These are phyloP conservation scores for Conus canariensis DNA, from an alignment of 2,888 invertebrate genomes.

Conservation along the genomic window DNA sequence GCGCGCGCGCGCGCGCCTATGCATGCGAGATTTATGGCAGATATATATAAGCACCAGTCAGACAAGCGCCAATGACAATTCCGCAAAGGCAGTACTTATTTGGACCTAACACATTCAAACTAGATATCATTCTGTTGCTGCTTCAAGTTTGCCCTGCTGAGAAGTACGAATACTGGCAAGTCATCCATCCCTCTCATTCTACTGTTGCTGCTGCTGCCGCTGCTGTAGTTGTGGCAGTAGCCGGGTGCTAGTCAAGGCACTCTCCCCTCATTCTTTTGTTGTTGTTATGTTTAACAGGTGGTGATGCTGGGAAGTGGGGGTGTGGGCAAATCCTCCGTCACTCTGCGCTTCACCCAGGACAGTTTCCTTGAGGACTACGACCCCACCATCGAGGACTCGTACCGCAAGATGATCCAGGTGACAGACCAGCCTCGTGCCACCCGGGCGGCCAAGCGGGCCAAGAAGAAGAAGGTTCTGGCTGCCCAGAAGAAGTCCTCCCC, in stretches of 20 bases:
- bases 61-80: too few species aligned
- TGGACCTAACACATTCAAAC: too few species aligned
- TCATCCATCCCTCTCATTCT: too few species aligned
- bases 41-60: too few species aligned
- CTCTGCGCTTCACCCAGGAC: conserved; percentile 61
- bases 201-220: not conserved
- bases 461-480: not conserved
- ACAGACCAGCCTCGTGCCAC: conserved; percentile 51
- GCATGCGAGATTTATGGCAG: too few species aligned
- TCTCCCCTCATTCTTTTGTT: too few species aligned
- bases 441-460: not conserved
- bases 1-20: too few species aligned
- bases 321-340: conserved; percentile 71
- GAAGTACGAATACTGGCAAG: too few species aligned
- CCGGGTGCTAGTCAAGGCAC: too few species aligned
- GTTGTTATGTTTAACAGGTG: conserved; percentile 53
- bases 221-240: not conserved
- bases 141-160: too few species aligned
- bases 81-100: too few species aligned
- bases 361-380: conserved; percentile 71
- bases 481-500: not conserved
- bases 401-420: conserved; percentile 68
- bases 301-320: conserved; percentile 69
- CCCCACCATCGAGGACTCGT: conserved; percentile 73
- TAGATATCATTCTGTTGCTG: too few species aligned